Evolutionary conservation across 2,888 invertebrate genomes (phyloP), one percentile per base, ranked within the genome.

Genomic region (Eristalis arbustorum): DNA sequence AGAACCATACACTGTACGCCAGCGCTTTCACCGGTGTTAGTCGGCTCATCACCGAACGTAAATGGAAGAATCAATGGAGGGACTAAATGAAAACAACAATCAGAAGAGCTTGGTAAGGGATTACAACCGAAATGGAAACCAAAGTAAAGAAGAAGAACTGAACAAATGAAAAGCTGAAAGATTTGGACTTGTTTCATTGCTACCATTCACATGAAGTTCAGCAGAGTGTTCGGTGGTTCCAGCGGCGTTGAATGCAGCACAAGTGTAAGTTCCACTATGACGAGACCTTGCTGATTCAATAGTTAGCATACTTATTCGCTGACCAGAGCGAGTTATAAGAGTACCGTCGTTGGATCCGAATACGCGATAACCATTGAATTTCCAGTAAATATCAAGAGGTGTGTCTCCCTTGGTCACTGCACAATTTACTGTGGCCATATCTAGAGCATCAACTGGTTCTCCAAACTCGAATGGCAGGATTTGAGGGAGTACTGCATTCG

Each of bases 1-100:
- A 94, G 94, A 42, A 96, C 95, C 90, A 95, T 95, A 91, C 97
- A 97, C 84, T 95, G 95, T 14, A 95, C 94, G 61, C 96, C 95
- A 42, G 95, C 94, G 91, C 95, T 94, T 90, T 96, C 96, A 77
- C 96, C 96, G 75, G 95, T 95, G 90, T 96, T 95, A 18, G 95
- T 94, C 3, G 95, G 94, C 83, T 95, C 95, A 69, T 95, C 94
- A 85, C 96, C 96, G 89, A 96, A 96, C 89, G 94, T 94, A 90
- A 96, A 96, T 37, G 95, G 96, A 89, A 95, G 91, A 85, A 92
- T 90, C 37, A 91, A 90, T 79, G 97, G 96, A 90, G 95, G 95
- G 93, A 96, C 96, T 96, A 93, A 34, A 56, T 61, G 18, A 57
- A 68, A 37, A 13, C 34, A 37, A 10, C 25, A 72, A 63, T 18